Percentiles rank a stretch among this genome's conserved stretches.
These are phyloP conservation scores for Takifugu bimaculatus DNA, from an alignment of 2,113 vertebrate genomes.

Conservation along the genomic window DNA sequence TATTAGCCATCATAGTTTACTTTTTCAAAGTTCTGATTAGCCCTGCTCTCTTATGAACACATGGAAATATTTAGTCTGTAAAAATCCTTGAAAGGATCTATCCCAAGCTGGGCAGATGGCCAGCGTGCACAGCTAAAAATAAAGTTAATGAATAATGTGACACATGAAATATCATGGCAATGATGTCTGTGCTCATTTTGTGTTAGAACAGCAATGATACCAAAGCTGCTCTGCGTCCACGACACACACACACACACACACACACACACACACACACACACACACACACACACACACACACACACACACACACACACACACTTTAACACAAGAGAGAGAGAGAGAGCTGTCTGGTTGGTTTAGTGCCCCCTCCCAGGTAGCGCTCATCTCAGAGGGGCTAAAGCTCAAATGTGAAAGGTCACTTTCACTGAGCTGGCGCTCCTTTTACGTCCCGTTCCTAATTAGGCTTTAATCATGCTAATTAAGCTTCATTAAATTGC, in stretches of 20 bases:
- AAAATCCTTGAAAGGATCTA: slow-evolving; percentile 28
- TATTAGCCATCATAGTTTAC: neutral
- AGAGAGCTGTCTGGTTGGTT: slow-evolving; percentile 33
- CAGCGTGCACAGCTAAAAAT: neutral
- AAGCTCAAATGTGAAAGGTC: slow-evolving; percentile 67
- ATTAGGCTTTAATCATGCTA: slow-evolving; percentile 74
- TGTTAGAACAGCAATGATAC: slow-evolving; percentile 39
- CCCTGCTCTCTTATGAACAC: slow-evolving; percentile 18
- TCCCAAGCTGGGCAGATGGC: slow-evolving; percentile 5
- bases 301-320: slow-evolving; percentile 32
- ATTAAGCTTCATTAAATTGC: slow-evolving; percentile 69
- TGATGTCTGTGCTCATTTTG: slow-evolving; percentile 2
- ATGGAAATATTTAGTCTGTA: slow-evolving; percentile 29
- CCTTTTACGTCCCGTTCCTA: slow-evolving; percentile 45
- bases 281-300: no score
- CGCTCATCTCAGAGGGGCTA: slow-evolving; percentile 45
- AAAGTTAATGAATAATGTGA: neutral
- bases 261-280: no score
- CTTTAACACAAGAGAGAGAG: neutral
- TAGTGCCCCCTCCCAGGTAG: slow-evolving; percentile 50
- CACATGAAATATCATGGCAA: neutral
- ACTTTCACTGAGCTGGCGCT: slow-evolving; percentile 43
- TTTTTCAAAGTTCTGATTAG: slow-evolving; percentile 2
- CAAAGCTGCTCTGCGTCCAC: slow-evolving; percentile 50
- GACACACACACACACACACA: slow-evolving; percentile 31